Conservation (phyloP, 2,797 vertebrate genomes). For the Graptemys geographica region DNA sequence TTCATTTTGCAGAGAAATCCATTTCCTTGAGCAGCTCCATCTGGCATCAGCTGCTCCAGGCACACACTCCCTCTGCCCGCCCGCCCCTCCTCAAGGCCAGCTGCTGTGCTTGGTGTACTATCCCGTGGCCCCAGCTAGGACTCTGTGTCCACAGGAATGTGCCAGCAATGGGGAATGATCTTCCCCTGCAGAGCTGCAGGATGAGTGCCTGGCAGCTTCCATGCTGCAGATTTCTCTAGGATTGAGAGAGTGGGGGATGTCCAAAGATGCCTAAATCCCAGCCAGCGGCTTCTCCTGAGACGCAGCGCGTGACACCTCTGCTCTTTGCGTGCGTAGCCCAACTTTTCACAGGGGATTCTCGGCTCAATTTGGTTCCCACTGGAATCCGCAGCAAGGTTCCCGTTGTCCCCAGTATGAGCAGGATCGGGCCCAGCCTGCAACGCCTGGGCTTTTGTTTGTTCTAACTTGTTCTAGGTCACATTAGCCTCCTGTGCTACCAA, state of each 20-base stretch:
- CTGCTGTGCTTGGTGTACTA: background rate
- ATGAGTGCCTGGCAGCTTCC: background rate
- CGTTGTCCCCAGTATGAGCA: background rate
- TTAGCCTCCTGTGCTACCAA: background rate
- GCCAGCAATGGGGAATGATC: background rate
- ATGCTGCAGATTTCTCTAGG: background rate
- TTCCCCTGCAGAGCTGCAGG: background rate
- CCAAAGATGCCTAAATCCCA: background rate
- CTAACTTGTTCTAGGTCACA: background rate
- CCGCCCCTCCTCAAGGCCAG: background rate
- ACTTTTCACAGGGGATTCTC: background rate
- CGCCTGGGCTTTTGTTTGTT: background rate
- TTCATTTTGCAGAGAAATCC: background rate
- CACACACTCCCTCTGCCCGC: background rate
- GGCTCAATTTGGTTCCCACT: background rate
- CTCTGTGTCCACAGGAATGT: slow-evolving; percentile 13
- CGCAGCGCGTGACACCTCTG: background rate
- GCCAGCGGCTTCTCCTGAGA: background rate
- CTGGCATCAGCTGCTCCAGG: background rate
- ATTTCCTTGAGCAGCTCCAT: background rate
- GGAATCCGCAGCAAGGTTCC: background rate
- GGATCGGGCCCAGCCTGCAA: background rate
- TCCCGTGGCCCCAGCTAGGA: background rate
- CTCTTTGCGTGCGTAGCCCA: background rate
- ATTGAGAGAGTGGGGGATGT: background rate